A percentile compares a stretch with the other conserved stretches of the same genome.
phyloP scores from a whole-genome alignment of 1,140 invertebrate species.

The Oedothorax gibbosus region DNA sequence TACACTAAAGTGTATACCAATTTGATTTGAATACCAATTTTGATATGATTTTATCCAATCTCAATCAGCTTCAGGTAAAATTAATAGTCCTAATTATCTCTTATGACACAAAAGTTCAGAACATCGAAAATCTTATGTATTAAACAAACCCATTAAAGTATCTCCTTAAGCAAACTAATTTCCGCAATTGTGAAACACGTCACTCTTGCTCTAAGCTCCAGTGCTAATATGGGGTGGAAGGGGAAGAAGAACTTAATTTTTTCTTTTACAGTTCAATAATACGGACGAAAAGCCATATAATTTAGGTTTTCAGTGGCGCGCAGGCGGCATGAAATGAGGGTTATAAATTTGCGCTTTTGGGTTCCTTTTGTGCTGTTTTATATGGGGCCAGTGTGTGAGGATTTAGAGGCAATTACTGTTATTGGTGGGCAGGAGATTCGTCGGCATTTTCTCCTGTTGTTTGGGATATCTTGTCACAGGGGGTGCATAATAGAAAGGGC shows the following conservation, averaged over 20 bases:
- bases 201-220: too few species aligned
- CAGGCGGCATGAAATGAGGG: constrained; percentile 38
- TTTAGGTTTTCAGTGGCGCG: constrained; percentile 29
- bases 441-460: background rate
- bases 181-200: too few species aligned
- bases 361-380: constrained; percentile 47
- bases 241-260: background rate
- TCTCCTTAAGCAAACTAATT: too few species aligned
- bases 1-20: too few species aligned
- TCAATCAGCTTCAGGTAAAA: too few species aligned
- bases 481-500: background rate
- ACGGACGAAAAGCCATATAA: constrained; percentile 38
- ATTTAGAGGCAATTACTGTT: constrained; percentile 55
- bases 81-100: too few species aligned
- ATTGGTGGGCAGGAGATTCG: constrained; percentile 47
- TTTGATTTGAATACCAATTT: too few species aligned
- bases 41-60: too few species aligned
- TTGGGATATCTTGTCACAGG: background rate
- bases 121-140: too few species aligned
- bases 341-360: constrained; percentile 41
- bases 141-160: too few species aligned
- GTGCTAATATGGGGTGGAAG: too few species aligned
- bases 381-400: constrained; percentile 28
- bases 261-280: constrained; percentile 25
- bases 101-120: too few species aligned